Evolutionary conservation across 2,113 vertebrate species (phyloP).

Genomic region (Myotis brandtii): DNA sequence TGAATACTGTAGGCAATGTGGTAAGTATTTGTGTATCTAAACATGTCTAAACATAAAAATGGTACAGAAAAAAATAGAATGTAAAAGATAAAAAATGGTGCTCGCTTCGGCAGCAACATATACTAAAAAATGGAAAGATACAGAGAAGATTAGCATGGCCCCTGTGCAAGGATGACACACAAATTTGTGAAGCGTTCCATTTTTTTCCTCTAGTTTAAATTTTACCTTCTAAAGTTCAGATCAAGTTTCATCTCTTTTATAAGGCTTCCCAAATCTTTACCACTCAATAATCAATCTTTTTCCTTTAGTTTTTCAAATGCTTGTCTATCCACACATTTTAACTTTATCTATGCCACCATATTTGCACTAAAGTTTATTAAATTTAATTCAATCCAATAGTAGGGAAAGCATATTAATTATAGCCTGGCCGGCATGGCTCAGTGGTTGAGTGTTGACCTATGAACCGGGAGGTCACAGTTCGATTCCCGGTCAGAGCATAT

Average conservation of each 20-base stretch:
- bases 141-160: too few relatives aligned
- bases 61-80: neutral
- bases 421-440: too few relatives aligned
- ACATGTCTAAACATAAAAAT: neutral
- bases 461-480: too few relatives aligned
- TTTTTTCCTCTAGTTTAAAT: neutral
- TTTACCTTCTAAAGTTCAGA: conserved; percentile 23
- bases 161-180: too few relatives aligned
- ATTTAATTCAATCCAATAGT: neutral
- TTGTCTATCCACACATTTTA: neutral
- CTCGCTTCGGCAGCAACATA: too few relatives aligned
- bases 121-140: too few relatives aligned
- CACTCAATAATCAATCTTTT: neutral
- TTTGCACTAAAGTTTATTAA: conserved; percentile 3
- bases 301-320: neutral
- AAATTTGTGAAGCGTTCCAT: too few relatives aligned
- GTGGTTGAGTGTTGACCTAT: too few relatives aligned
- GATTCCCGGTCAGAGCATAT: too few relatives aligned
- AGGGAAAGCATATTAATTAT: neutral
- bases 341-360: neutral
- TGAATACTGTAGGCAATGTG: neutral
- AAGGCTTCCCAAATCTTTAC: neutral
- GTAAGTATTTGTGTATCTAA: neutral
- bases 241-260: neutral
- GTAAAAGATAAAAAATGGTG: neutral